These are phyloP conservation scores for Geotria australis DNA, from an alignment of 2,797 vertebrate species.

Conservation along the genomic window DNA sequence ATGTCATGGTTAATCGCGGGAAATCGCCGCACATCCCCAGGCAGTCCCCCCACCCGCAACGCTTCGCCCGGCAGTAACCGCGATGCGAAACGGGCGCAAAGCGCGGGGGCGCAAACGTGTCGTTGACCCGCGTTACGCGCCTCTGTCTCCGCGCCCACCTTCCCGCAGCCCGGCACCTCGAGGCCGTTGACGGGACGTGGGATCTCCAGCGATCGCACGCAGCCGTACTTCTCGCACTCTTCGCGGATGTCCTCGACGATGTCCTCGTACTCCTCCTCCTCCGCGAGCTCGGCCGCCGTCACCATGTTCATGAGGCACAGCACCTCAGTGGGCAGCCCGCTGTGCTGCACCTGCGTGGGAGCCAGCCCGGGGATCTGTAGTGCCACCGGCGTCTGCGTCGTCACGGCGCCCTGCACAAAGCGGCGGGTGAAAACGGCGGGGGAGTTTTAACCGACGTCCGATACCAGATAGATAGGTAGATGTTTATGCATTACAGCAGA, in stretches of 20 bases:
- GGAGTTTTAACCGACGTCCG: too few relatives aligned
- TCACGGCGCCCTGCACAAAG: conserved; percentile 54
- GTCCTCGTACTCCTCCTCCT: conserved; percentile 72
- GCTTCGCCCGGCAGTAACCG: not conserved
- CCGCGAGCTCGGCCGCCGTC: conserved; percentile 54
- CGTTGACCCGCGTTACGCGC: not conserved
- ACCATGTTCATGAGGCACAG: conserved; percentile 93
- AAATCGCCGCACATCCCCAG: too few relatives aligned
- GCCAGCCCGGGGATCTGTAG: conserved; percentile 67
- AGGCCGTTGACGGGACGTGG: conserved; percentile 59
- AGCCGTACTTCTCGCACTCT: conserved; percentile 66
- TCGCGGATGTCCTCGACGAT: conserved; percentile 65
- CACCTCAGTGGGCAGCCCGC: conserved; percentile 55
- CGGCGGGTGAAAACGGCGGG: too few relatives aligned
- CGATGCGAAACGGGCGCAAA: too few relatives aligned
- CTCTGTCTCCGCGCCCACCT: conserved; percentile 17
- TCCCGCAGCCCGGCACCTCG: conserved; percentile 57
- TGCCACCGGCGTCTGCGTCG: conserved; percentile 71
- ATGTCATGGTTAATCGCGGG: too few relatives aligned
- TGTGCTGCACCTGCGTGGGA: conserved; percentile 66
- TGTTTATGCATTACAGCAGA: too few relatives aligned
- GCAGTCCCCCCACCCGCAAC: not conserved
- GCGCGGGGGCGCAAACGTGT: too few relatives aligned
- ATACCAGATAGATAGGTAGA: too few relatives aligned
- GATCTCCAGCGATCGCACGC: conserved; percentile 73